phyloP scores from a whole-genome alignment of 2,797 vertebrate species.

The Hirundo rustica region DNA sequence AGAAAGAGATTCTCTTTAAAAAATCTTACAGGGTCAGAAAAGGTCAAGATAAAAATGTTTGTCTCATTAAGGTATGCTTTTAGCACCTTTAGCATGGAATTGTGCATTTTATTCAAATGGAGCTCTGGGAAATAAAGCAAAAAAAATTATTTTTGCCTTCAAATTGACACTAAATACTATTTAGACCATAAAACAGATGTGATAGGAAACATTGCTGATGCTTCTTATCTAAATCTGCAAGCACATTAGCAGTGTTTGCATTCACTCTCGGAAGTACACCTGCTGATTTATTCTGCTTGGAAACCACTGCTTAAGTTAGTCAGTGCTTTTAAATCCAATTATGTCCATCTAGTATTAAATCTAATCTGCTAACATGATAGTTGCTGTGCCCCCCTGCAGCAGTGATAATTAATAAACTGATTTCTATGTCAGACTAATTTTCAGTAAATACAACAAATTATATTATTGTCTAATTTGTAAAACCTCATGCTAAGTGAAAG shows the following conservation, averaged over 20 bases:
- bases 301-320: background rate
- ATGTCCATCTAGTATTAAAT: background rate
- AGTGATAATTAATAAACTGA: background rate
- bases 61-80: background rate
- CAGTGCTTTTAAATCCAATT: constrained; percentile 2
- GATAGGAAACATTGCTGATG: background rate
- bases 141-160: background rate
- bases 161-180: background rate
- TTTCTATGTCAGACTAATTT: background rate
- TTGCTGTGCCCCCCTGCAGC: background rate
- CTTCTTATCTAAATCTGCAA: background rate
- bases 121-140: background rate
- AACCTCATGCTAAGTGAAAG: background rate
- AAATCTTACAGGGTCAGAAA: background rate
- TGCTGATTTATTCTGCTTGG: background rate
- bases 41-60: background rate
- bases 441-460: background rate
- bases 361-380: background rate
- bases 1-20: background rate
- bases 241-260: background rate
- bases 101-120: background rate
- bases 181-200: background rate
- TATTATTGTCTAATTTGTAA: background rate
- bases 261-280: background rate
- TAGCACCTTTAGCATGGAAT: background rate